Conservation (phyloP, 2,797 vertebrate genomes). For the Taenioides sp. region DNA sequence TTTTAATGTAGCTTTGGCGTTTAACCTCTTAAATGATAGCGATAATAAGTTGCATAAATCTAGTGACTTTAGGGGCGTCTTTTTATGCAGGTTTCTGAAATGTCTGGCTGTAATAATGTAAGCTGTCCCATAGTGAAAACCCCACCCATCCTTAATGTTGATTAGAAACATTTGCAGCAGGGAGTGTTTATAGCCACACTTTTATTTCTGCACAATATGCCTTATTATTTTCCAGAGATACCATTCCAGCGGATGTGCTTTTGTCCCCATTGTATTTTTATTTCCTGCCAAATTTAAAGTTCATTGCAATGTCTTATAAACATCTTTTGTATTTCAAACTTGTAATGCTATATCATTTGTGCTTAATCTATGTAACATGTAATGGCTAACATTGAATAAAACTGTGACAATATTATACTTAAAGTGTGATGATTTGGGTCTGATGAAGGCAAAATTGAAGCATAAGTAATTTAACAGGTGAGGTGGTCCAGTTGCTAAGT, state of each 20-base stretch:
- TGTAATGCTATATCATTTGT: slow-evolving; percentile 60
- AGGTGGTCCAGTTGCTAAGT: too few species aligned
- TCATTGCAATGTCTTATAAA: slow-evolving; percentile 38
- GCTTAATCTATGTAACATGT: slow-evolving; percentile 60
- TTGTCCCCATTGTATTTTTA: slow-evolving; percentile 36
- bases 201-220: slow-evolving; percentile 36
- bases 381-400: slow-evolving; percentile 68
- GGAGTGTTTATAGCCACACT: slow-evolving; percentile 53
- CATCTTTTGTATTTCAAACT: slow-evolving; percentile 39
- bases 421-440: slow-evolving; percentile 14
- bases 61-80: slow-evolving; percentile 12
- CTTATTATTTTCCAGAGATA: slow-evolving; percentile 41
- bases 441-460: not conserved
- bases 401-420: slow-evolving; percentile 58
- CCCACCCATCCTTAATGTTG: slow-evolving; percentile 39
- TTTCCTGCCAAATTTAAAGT: slow-evolving; percentile 45
- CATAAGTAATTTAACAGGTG: too few species aligned
- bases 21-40: slow-evolving; percentile 24
- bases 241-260: slow-evolving; percentile 21
- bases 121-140: slow-evolving; percentile 39
- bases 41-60: slow-evolving; percentile 9
- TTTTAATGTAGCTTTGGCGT: slow-evolving; percentile 19
- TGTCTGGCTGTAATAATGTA: slow-evolving; percentile 22
- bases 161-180: slow-evolving; percentile 56
- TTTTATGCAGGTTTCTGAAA: slow-evolving; percentile 16